Percentiles rank a stretch among this genome's conserved stretches.
Conservation (phyloP, 2,888 invertebrate species). For the Dusona sp. region DNA sequence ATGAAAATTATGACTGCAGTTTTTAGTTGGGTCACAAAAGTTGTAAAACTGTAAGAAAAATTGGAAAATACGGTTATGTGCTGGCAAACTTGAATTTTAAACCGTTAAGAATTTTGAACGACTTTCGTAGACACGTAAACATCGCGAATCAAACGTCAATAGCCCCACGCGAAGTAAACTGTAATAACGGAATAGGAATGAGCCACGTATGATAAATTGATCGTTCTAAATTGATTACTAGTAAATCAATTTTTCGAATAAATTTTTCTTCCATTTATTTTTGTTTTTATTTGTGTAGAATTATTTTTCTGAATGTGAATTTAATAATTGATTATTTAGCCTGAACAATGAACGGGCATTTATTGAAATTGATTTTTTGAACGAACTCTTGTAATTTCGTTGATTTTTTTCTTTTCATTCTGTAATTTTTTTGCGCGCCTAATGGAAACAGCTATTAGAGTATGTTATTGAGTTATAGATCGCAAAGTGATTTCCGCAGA, state of each 20-base stretch:
- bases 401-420: background rate
- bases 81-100: background rate
- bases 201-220: background rate
- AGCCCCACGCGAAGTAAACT: background rate
- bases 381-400: background rate
- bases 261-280: background rate
- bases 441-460: slow-evolving; percentile 20
- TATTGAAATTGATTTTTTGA: background rate
- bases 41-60: slow-evolving; percentile 5
- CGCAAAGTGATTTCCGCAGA: slow-evolving; percentile 50
- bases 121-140: slow-evolving; percentile 1
- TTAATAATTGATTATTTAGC: background rate
- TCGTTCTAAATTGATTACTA: background rate
- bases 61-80: background rate
- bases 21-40: slow-evolving; percentile 3
- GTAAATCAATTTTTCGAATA: background rate
- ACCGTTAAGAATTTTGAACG: background rate
- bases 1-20: background rate
- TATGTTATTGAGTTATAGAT: slow-evolving; percentile 53
- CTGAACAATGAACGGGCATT: background rate
- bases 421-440: slow-evolving; percentile 13
- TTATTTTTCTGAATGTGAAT: background rate
- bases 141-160: background rate
- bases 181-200: background rate
- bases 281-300: background rate